phyloP scores from a whole-genome alignment of 2,113 vertebrate species.

The Pseudopodoces humilis region DNA sequence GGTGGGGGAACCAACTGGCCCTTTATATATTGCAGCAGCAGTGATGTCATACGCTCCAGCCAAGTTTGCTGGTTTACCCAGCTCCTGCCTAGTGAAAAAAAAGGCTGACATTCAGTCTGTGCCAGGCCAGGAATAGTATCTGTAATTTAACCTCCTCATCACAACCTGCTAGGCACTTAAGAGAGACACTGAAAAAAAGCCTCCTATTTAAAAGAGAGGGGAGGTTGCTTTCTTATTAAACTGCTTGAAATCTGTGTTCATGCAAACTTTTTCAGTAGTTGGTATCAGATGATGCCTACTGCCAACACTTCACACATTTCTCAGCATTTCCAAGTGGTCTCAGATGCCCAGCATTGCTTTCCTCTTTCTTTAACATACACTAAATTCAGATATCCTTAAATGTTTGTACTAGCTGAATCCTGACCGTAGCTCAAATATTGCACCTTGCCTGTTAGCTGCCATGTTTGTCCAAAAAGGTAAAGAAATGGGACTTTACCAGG shows the following conservation, averaged over 20 bases:
- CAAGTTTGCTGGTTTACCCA: not conserved
- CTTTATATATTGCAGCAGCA: conserved; percentile 38
- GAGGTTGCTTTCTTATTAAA: not conserved
- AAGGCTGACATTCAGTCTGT: conserved; percentile 44
- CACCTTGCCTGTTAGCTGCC: not conserved
- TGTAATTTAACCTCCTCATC: conserved; percentile 50
- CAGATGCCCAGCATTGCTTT: not conserved
- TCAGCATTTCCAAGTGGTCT: not conserved
- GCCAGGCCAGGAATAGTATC: conserved; percentile 53
- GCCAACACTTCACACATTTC: not conserved
- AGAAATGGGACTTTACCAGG: not conserved
- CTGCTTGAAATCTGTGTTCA: not conserved
- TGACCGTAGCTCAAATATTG: not conserved
- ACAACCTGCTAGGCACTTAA: not conserved
- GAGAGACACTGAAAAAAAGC: not conserved
- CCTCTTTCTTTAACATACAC: not conserved
- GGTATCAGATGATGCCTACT: not conserved
- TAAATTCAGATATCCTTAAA: not conserved
- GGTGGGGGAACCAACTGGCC: not conserved
- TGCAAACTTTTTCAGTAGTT: not conserved
- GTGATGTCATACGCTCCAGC: conserved; percentile 22
- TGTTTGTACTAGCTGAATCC: not conserved
- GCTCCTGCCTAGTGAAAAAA: conserved; percentile 41
- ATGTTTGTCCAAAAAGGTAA: not conserved
- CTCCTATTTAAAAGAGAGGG: not conserved